Conservation (phyloP, 2,888 invertebrate genomes). For the Ptilodon capucinus region DNA sequence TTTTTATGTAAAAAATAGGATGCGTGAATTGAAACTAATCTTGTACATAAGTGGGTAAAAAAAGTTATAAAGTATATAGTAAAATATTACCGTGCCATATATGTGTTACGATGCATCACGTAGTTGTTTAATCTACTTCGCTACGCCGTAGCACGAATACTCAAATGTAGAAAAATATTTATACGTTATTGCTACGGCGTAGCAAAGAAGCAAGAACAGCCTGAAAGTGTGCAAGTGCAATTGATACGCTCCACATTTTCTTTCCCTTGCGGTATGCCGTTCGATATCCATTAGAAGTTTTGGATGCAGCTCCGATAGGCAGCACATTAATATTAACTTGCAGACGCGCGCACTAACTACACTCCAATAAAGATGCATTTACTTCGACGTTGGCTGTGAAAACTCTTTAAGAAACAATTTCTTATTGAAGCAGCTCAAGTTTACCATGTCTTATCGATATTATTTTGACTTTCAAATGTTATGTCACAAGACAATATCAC, state of each 20-base stretch:
- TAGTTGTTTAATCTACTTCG: not conserved
- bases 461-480: too few species aligned
- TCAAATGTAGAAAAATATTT: too few species aligned
- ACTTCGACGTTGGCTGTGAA: conserved; percentile 15
- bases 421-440: not conserved
- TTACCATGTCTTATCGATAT: too few species aligned
- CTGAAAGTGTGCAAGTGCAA: not conserved
- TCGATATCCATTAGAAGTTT: conserved; percentile 14
- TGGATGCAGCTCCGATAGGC: conserved; percentile 9
- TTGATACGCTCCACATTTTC: not conserved
- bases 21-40: too few species aligned
- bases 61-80: too few species aligned
- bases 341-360: conserved; percentile 17
- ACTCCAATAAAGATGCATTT: conserved; percentile 25
- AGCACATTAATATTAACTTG: conserved; percentile 40
- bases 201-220: not conserved
- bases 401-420: not conserved
- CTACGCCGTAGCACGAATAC: too few species aligned
- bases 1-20: too few species aligned
- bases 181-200: not conserved
- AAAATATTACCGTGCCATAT: not conserved
- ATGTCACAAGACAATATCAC: too few species aligned
- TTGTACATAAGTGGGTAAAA: too few species aligned
- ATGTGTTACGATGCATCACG: not conserved
- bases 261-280: not conserved